Base-by-base conservation (phyloP, 2,888 invertebrate genomes). In the Trichacis sp. region DNA sequence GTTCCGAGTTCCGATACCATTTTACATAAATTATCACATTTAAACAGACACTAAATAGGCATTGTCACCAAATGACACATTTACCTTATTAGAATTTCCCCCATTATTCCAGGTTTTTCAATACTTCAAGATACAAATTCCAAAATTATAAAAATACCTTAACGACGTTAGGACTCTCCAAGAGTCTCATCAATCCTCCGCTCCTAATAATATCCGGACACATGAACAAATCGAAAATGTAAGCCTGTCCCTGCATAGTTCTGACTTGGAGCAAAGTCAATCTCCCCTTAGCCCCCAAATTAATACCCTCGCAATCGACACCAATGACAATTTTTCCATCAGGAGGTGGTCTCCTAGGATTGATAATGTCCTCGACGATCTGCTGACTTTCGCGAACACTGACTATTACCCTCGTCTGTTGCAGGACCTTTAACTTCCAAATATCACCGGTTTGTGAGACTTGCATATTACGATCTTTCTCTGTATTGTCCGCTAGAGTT, bases 261-360 rank as follows among this genome's bases (percentile, higher is more conserved):
- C 94, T 95, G 73, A 95, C 90, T 83, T 94, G 94, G 80, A 96
- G 89, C 49, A 97, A 85, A 1, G 96, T 96, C 64, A 97, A 87
- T 73, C 94, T 93, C 14, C 96, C 96, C 81, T 94, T 95, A 1
- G 92, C 87, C 17, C 97, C 97, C 64, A 97, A 87, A 85, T 96
- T 96, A 53, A 97, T 93, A 12, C 97, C 96, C 86, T 97, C 97
- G 75, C 95, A 95, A 82, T 97, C 97, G 77, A 97, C 90, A 0
- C 95, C 94, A 17, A 97, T 88, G 53, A 89, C 88, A 51, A 86
- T 55, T 75, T 85, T 85, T 19, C 85, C 84, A 48, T 84, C 77
- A 0, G 60, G 15, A 1, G 83, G 45, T 60, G 66, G 54, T 64
- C 72, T 70, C 66, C 71, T 77, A 1, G 88, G 87, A 71, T 88